Evolutionary conservation across 1,140 invertebrate genomes (phyloP).

Genomic region (Tetragnatha versicolor): DNA sequence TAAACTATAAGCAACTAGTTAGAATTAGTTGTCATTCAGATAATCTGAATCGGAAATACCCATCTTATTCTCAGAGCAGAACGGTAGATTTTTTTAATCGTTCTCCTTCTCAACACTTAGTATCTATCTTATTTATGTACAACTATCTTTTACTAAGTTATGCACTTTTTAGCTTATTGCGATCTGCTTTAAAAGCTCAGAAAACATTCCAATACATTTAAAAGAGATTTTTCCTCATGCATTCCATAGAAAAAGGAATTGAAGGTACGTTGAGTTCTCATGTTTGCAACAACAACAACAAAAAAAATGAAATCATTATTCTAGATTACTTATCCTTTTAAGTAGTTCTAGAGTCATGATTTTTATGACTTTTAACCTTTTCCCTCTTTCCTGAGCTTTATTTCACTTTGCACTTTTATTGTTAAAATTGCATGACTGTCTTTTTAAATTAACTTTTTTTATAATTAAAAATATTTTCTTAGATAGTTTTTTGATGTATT

Average conservation of each 20-base stretch:
- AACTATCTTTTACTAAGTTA: constrained; percentile 34
- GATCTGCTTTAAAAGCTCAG: constrained; percentile 53
- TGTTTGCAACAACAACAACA: too few relatives aligned
- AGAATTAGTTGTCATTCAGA: too few relatives aligned
- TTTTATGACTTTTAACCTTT: background rate
- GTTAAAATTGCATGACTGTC: too few relatives aligned
- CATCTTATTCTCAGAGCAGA: constrained; percentile 26
- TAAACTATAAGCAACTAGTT: too few relatives aligned
- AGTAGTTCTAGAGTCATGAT: background rate
- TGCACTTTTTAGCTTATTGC: constrained; percentile 56
- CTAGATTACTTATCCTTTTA: background rate
- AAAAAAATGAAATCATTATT: too few relatives aligned
- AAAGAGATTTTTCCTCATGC: constrained; percentile 56
- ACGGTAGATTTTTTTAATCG: background rate
- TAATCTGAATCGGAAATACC: too few relatives aligned
- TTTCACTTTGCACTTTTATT: too few relatives aligned
- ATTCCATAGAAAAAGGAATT: constrained; percentile 54
- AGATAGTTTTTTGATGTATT: too few relatives aligned
- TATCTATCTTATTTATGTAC: constrained; percentile 14
- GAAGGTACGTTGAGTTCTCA: constrained; percentile 48
- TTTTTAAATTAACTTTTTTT: too few relatives aligned
- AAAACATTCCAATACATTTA: constrained; percentile 57
- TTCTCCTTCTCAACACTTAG: constrained; percentile 21
- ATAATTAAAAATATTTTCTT: too few relatives aligned
- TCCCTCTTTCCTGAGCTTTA: too few relatives aligned